These are phyloP conservation scores for Steatocranus sp. DNA, from an alignment of 2,797 vertebrate genomes.

Conservation along the genomic window DNA sequence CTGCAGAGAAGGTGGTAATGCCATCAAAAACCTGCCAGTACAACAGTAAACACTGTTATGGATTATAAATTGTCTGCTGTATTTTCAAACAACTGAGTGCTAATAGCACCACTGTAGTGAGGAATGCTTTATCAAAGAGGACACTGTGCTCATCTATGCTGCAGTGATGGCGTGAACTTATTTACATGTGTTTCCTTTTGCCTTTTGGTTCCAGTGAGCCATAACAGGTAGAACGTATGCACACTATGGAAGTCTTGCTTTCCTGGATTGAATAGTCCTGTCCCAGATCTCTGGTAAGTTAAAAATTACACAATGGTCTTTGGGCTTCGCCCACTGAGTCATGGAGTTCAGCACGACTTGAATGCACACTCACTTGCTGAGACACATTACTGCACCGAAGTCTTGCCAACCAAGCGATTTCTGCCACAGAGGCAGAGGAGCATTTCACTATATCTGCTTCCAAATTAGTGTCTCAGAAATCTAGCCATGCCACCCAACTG, in stretches of 20 bases:
- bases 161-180: neutral
- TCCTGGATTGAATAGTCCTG: constrained; percentile 22
- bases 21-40: constrained; percentile 22
- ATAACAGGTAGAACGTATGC: neutral
- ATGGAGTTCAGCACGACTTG: constrained; percentile 44
- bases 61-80: constrained; percentile 5
- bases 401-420: constrained; percentile 33
- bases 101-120: neutral
- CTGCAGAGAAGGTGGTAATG: constrained; percentile 6
- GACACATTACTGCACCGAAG: constrained; percentile 26
- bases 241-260: constrained; percentile 15
- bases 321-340: constrained; percentile 52
- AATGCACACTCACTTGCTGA: constrained; percentile 25
- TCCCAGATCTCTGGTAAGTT: constrained; percentile 35
- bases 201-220: neutral
- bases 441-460: constrained; percentile 23
- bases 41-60: constrained; percentile 23
- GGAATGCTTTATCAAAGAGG: constrained; percentile 2
- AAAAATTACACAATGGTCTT: constrained; percentile 46
- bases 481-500: neutral
- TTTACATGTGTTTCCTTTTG: neutral
- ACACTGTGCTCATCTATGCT: neutral
- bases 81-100: neutral
- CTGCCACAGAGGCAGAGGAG: constrained; percentile 6
- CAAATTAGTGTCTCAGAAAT: constrained; percentile 16